These are phyloP conservation scores for Phalanger gymnotis DNA, from an alignment of 2,797 vertebrate species.

Conservation along the genomic window DNA sequence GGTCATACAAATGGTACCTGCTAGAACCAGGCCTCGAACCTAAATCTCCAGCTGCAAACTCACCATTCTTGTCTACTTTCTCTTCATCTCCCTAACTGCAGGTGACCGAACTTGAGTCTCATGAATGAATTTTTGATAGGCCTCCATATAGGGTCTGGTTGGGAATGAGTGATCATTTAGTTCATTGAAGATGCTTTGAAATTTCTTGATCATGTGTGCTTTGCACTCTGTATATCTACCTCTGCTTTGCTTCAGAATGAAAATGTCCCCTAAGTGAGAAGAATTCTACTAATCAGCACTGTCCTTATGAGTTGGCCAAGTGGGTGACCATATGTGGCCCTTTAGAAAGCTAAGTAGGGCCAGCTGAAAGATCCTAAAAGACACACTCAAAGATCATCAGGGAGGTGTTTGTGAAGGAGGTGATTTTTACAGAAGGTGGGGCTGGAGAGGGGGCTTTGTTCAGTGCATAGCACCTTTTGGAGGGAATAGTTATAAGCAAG, in stretches of 20 bases:
- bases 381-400: background rate
- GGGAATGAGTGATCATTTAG: background rate
- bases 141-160: background rate
- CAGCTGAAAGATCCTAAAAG: background rate
- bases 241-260: background rate
- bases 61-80: background rate
- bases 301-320: background rate
- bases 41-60: background rate
- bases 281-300: background rate
- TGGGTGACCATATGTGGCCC: background rate
- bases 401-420: background rate
- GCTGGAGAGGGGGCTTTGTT: background rate
- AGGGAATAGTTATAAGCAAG: background rate
- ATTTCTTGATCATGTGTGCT: background rate
- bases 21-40: background rate
- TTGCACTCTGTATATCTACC: background rate
- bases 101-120: constrained; percentile 13
- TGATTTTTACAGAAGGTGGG: background rate
- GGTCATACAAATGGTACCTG: background rate
- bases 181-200: background rate
- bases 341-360: background rate
- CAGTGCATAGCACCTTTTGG: background rate
- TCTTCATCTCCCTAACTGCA: background rate
- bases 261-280: background rate
- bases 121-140: background rate